Evolutionary conservation across 1,140 invertebrate species (phyloP), one percentile per base, ranked within the genome.

Genomic region (Carposina sasakii): DNA sequence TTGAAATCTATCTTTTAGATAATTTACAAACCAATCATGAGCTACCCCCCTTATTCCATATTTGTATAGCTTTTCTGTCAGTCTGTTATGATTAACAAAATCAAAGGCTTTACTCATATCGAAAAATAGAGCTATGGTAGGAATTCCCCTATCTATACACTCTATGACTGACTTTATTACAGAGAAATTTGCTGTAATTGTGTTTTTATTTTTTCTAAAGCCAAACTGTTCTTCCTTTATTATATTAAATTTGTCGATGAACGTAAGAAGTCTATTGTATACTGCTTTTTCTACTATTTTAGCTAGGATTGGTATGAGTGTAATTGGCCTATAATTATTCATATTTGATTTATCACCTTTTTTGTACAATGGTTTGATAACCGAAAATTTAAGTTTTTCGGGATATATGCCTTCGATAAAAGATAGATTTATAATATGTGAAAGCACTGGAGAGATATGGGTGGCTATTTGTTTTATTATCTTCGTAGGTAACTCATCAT

Each of bases 61-160:
- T 3, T 12, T 20, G 2, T 39, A 17, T 2, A 39, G 17, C n/a
- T 39, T 39, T 1, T n/a, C 1, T 10, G 52, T 44, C 10, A 51
- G 33, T 28, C 10, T 51, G 3, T 28, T 3, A 28, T 51, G 41
- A 44, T 44, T 15, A 3, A 51, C 40, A 39, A 17, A 44, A 39
- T 51, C 48, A 23, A 51, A 51, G 1, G 48, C 41, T n/a, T 28
- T 51, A 39, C 22, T 30, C 19, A 51, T 20, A 34, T 51, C 48
- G 12, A 51, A 19, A 22, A 51, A 44, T 13, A 43, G 26, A 15
- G 39, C 43, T 15, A 37, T 28, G 20, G 39, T 15, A 15, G 33
- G 41, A 8, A 8, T 20, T 17, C 15, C 20, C 10, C 8, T 16
- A 49, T 49, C 31, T n/a, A 49, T 28, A 16, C 2, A 28, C 20